phyloP scores from a whole-genome alignment of 2,797 vertebrate genomes.

The Macropus fuliginosus region DNA sequence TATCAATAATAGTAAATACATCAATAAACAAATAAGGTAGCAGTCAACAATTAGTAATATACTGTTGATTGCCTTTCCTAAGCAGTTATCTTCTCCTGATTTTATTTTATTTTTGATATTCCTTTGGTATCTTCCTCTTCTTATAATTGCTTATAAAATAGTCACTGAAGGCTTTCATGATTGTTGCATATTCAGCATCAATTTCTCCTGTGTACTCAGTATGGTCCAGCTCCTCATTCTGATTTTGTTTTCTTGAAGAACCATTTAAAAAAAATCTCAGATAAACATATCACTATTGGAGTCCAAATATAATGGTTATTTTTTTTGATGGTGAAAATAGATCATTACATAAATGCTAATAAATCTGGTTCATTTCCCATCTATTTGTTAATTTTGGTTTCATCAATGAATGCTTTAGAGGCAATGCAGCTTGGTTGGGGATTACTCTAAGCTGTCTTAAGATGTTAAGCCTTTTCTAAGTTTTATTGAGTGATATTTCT shows the following conservation, averaged over 20 bases:
- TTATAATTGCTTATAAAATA: background rate
- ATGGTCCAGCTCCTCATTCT: background rate
- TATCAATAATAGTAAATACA: background rate
- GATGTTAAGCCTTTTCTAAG: background rate
- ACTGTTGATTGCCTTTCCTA: background rate
- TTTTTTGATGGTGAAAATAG: background rate
- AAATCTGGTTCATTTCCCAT: background rate
- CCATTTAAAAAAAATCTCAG: background rate
- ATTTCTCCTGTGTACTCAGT: background rate
- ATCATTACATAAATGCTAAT: background rate
- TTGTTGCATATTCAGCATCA: background rate
- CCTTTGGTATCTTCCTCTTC: background rate
- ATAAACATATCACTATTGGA: background rate
- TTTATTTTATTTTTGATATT: background rate
- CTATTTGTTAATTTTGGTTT: background rate
- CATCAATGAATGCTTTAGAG: background rate
- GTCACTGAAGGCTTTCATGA: background rate
- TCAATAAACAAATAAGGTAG: background rate
- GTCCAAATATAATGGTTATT: background rate
- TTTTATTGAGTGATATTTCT: background rate
- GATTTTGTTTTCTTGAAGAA: background rate
- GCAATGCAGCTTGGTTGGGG: background rate
- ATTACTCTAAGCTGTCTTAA: background rate
- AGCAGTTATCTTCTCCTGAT: background rate
- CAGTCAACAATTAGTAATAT: background rate